Evolutionary conservation across 2,888 invertebrate species (phyloP).

Genomic region (Craniophora ligustri): DNA sequence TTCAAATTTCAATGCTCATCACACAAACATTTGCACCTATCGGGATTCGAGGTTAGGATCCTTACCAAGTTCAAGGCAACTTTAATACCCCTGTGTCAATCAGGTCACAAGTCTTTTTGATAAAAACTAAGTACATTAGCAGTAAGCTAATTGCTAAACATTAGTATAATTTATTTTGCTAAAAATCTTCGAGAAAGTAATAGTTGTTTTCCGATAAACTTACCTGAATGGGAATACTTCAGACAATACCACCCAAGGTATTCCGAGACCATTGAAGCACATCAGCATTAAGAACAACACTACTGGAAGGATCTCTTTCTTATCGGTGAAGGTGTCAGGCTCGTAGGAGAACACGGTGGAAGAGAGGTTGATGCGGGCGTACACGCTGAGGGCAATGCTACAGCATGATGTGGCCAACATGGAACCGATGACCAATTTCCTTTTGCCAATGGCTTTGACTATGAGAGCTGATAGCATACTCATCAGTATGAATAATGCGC

Average conservation of each 20-base stretch:
- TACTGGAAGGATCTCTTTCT: slow-evolving; percentile 78
- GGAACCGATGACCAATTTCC: slow-evolving; percentile 75
- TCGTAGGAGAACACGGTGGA: slow-evolving; percentile 78
- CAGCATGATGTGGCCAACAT: slow-evolving; percentile 71
- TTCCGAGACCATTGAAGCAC: slow-evolving; percentile 76
- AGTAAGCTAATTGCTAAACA: too few relatives aligned
- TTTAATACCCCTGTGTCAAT: too few relatives aligned
- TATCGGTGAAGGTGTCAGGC: slow-evolving; percentile 70
- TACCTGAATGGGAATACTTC: slow-evolving; percentile 89
- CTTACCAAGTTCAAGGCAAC: too few relatives aligned
- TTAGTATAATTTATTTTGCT: too few relatives aligned
- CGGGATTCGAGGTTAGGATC: too few relatives aligned
- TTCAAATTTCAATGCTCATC: too few relatives aligned
- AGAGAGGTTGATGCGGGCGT: slow-evolving; percentile 65
- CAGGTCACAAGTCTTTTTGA: too few relatives aligned
- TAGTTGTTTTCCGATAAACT: too few relatives aligned
- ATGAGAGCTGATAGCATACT: slow-evolving; percentile 74
- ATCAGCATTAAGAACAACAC: slow-evolving; percentile 76
- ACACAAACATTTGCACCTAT: too few relatives aligned
- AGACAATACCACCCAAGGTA: slow-evolving; percentile 88
- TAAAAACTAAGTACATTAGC: too few relatives aligned
- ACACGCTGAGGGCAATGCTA: slow-evolving; percentile 73
- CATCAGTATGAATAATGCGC: slow-evolving; percentile 74
- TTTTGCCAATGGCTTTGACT: slow-evolving; percentile 77
- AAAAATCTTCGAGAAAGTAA: too few relatives aligned